phyloP scores from a whole-genome alignment of 2,888 invertebrate genomes.

The Pristionchus japonicus region DNA sequence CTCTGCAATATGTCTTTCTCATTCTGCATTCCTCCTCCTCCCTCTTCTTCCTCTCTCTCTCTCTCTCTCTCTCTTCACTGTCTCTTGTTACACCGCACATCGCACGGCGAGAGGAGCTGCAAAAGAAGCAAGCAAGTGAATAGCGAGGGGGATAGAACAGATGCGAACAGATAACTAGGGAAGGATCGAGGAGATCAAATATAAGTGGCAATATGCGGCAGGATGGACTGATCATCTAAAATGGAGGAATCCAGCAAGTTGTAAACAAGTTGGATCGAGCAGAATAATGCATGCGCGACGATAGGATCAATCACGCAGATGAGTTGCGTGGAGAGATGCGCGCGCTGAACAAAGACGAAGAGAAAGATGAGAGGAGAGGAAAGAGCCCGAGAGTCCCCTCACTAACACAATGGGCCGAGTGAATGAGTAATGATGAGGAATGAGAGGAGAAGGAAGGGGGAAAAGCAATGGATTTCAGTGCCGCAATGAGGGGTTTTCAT shows the following conservation, averaged over 20 bases:
- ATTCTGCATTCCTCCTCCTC: conserved; percentile 48
- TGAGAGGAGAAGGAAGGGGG: background rate
- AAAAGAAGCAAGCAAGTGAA: background rate
- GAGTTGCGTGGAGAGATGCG: conserved; percentile 2
- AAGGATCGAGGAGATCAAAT: background rate
- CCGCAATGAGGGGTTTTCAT: background rate
- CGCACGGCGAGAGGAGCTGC: conserved; percentile 14
- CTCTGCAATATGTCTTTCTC: conserved; percentile 41
- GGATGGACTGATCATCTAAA: background rate
- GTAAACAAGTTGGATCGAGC: background rate
- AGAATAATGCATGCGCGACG: background rate
- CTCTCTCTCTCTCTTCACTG: conserved; percentile 25
- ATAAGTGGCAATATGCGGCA: background rate
- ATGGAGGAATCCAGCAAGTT: background rate
- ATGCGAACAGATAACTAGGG: background rate
- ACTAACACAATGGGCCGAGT: conserved; percentile 10
- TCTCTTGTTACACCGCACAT: background rate
- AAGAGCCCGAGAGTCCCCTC: background rate
- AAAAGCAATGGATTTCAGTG: conserved; percentile 24
- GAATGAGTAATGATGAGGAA: conserved; percentile 33
- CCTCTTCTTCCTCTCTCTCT: background rate
- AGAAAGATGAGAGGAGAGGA: conserved; percentile 19
- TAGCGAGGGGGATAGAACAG: conserved; percentile 3
- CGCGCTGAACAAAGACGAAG: conserved; percentile 10
- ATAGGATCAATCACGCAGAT: conserved; percentile 10